Conservation (phyloP, 2,888 invertebrate genomes). For the Agrochola lota region DNA sequence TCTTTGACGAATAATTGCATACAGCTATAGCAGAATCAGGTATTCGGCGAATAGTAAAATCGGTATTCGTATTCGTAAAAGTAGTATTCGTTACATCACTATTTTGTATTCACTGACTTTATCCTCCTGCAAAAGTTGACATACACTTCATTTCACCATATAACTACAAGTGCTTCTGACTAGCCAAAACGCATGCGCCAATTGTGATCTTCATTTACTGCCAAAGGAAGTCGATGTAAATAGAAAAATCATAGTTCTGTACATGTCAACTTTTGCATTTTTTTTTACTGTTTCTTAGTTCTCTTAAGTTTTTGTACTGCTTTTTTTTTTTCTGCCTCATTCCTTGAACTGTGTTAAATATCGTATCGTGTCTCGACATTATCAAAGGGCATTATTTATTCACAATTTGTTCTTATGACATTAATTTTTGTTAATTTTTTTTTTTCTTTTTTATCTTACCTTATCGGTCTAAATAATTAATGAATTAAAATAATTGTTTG, state of each 20-base stretch:
- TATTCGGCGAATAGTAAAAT: too few relatives aligned
- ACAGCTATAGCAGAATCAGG: too few relatives aligned
- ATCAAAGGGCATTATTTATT: conserved; percentile 52
- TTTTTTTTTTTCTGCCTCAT: conserved; percentile 34
- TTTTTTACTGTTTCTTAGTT: conserved; percentile 39
- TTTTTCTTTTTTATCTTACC: conserved; percentile 56
- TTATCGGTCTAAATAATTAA: conserved; percentile 62
- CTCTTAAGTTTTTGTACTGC: conserved; percentile 48
- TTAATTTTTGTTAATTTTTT: conserved; percentile 59
- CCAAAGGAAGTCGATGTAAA: conserved; percentile 42
- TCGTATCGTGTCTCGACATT: conserved; percentile 19
- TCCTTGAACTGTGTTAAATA: conserved; percentile 40
- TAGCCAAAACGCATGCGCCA: conserved; percentile 54
- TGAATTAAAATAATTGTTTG: conserved; percentile 67
- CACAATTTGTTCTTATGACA: conserved; percentile 48
- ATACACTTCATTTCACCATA: conserved; percentile 44
- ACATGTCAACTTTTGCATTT: conserved; percentile 56
- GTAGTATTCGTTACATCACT: too few relatives aligned
- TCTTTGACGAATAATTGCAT: too few relatives aligned
- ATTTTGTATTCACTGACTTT: conserved; percentile 20
- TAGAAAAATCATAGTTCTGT: conserved; percentile 53
- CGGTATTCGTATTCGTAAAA: too few relatives aligned
- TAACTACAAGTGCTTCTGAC: conserved; percentile 5
- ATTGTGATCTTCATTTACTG: conserved; percentile 47
- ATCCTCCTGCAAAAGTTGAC: conserved; percentile 56